These are phyloP conservation scores for Limnephilus auricula DNA, from an alignment of 2,888 invertebrate genomes.

Conservation along the genomic window DNA sequence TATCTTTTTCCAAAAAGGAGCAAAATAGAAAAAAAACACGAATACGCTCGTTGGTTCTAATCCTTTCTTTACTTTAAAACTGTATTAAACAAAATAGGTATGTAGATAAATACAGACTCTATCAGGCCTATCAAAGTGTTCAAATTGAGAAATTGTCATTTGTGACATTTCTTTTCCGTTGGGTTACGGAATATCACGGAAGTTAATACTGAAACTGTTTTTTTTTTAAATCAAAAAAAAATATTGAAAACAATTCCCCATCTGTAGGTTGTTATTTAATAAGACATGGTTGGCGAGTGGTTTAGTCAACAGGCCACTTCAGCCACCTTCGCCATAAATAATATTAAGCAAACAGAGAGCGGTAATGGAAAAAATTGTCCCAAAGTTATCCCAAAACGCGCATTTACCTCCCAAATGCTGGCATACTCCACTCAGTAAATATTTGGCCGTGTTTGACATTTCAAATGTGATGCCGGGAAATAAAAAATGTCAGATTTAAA, in stretches of 20 bases:
- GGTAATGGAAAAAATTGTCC: conserved; percentile 57
- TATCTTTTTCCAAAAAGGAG: too few species aligned
- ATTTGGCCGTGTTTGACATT: background rate
- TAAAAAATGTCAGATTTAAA: background rate
- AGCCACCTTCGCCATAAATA: conserved; percentile 34
- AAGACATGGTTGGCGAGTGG: background rate
- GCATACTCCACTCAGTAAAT: background rate
- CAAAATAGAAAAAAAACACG: too few species aligned
- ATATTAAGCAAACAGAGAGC: conserved; percentile 53
- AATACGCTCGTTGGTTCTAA: too few species aligned
- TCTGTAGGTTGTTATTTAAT: background rate
- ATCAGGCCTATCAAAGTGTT: too few species aligned
- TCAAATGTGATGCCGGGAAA: background rate
- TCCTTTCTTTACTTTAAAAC: too few species aligned
- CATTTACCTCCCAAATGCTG: background rate
- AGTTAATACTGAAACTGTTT: background rate
- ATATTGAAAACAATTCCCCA: background rate
- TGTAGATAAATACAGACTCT: too few species aligned
- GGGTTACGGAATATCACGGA: background rate
- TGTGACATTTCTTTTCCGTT: background rate
- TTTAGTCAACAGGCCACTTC: background rate
- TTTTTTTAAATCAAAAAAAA: background rate
- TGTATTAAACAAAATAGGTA: too few species aligned
- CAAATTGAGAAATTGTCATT: background rate
- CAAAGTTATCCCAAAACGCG: conserved; percentile 31